These are phyloP conservation scores for Eretmochelys imbricata DNA, from an alignment of 2,113 vertebrate species.

Conservation along the genomic window DNA sequence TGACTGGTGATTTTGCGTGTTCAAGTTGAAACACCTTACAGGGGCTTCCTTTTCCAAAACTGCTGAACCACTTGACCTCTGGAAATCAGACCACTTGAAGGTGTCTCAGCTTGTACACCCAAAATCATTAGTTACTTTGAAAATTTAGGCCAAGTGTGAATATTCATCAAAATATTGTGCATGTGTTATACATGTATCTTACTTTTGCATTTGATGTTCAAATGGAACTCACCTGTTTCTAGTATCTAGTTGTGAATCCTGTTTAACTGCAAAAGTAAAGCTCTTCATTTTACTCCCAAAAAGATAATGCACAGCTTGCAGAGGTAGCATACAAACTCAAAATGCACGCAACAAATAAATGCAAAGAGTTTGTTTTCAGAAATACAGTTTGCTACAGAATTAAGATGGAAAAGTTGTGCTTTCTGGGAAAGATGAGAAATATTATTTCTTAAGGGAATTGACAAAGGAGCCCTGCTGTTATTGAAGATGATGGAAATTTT, in stretches of 20 bases:
- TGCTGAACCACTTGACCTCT: neutral
- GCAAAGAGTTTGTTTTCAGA: neutral
- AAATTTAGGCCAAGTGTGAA: neutral
- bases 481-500: neutral
- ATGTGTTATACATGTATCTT: neutral
- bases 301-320: neutral
- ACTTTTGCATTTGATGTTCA: neutral
- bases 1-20: neutral
- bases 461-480: neutral
- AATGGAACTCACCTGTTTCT: neutral
- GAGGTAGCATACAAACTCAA: neutral
- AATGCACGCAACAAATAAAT: neutral
- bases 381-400: neutral
- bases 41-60: neutral
- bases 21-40: neutral
- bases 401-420: neutral
- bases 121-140: neutral
- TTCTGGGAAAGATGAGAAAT: neutral
- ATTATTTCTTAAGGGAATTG: neutral
- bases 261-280: neutral
- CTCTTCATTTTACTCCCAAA: neutral
- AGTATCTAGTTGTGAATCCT: neutral
- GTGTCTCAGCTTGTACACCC: neutral
- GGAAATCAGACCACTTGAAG: neutral
- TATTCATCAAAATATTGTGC: neutral